Evolutionary conservation across 2,113 vertebrate species (phyloP), one percentile per base, ranked within the genome.

Genomic region (Vombatus ursinus): DNA sequence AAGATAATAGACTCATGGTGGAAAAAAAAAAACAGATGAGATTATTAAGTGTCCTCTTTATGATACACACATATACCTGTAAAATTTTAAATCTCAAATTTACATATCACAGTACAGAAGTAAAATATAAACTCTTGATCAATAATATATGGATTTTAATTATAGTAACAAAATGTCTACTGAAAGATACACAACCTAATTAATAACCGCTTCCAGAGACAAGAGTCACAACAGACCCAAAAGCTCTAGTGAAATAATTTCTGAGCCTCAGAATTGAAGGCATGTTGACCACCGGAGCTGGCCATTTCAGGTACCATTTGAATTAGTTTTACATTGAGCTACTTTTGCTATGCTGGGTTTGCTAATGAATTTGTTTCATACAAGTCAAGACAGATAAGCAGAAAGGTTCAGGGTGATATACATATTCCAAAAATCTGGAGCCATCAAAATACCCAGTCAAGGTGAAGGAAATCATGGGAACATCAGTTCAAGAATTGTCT

Each of bases 111-210:
- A 51, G 26, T 50, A 92, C 22, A 47, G 22, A 92, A 92, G 89
- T 90, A 57, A 61, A 92, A 50, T 52, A 5, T 50, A 26, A 94
- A 50, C 19, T 47, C 4, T 52, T 92, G 52, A 68, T 49, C 25
- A 89, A 26, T 50, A 84, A 50, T 50, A 52, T 4, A 23, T 11
- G 37, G 22, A 48, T 19, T 23, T 19, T 84, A 47, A 11, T 22
- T 49, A 50, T 1, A 50, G 11, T 19, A 16, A 12, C 48, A 48
- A 51, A 37, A 50, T 23, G 44, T 0, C 0, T 47, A 3, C 0
- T 89, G 11, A 3, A 25, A 50, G 10, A 0, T 91, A 50, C 1
- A 3, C 9, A 22, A 19, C 9, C 3, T 44, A 10, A 89, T 44
- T 19, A 28, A 44, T 84, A 84, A 44, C 44, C 9, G 44, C 22